phyloP scores from a whole-genome alignment of 2,113 vertebrate species.

The Dermatemys mawii region DNA sequence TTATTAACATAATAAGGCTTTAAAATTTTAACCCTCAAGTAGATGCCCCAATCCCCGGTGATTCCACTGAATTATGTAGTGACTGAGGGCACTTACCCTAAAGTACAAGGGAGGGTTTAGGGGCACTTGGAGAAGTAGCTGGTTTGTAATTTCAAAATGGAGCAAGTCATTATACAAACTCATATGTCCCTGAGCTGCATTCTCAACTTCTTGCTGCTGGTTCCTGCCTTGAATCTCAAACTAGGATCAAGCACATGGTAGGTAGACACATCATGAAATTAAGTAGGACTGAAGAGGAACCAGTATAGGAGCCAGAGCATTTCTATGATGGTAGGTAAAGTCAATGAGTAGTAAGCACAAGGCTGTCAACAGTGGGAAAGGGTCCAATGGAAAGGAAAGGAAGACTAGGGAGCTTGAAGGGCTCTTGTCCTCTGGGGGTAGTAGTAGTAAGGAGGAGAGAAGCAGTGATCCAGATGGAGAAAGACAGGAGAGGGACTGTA shows the following conservation, averaged over 20 bases:
- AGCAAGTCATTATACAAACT: neutral
- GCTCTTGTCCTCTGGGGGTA: neutral
- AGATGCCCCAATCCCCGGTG: neutral
- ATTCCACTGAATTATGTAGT: neutral
- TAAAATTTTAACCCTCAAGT: neutral
- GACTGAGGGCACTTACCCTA: neutral
- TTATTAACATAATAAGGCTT: neutral
- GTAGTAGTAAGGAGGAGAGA: neutral
- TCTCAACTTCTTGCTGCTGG: neutral
- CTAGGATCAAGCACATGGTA: neutral
- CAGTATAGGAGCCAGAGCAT: neutral
- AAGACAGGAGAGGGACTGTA: neutral
- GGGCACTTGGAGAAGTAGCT: neutral
- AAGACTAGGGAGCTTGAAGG: neutral
- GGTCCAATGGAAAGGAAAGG: neutral
- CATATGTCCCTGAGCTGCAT: neutral
- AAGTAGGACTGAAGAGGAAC: neutral
- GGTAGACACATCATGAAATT: neutral
- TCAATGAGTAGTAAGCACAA: neutral
- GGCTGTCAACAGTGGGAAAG: neutral
- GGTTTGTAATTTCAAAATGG: neutral
- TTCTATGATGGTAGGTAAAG: neutral
- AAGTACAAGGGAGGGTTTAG: neutral
- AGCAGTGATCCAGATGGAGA: accelerated
- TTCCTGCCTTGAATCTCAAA: neutral